These are phyloP conservation scores for Hydroisotoma schaefferi DNA, from an alignment of 2,888 invertebrate species.

Conservation along the genomic window DNA sequence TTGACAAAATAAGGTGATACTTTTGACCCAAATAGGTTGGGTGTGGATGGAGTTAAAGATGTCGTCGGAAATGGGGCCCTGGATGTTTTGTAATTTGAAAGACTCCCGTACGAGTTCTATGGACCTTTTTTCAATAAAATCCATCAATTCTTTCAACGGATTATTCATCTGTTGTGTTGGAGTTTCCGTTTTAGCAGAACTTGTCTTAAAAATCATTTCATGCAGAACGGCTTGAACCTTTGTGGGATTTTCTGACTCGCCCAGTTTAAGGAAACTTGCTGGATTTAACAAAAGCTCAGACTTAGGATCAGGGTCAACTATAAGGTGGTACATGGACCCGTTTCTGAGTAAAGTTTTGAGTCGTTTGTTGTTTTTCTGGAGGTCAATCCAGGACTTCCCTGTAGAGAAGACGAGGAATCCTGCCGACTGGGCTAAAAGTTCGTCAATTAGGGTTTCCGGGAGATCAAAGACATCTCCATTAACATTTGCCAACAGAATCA, in stretches of 20 bases:
- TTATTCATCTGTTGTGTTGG: neutral
- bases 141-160: neutral
- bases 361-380: neutral
- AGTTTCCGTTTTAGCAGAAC: neutral
- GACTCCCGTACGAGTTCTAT: neutral
- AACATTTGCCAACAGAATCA: constrained; percentile 8
- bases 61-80: neutral
- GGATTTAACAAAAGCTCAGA: too few relatives aligned
- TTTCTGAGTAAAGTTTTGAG: neutral
- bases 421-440: neutral
- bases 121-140: neutral
- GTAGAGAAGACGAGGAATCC: constrained; percentile 4
- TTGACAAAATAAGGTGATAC: neutral
- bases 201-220: neutral
- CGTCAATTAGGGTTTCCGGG: neutral
- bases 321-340: neutral
- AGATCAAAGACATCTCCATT: neutral
- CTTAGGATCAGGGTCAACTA: neutral
- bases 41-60: neutral
- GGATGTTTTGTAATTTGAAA: neutral
- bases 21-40: neutral
- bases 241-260: neutral
- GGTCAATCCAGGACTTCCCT: neutral
- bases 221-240: neutral
- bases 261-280: too few relatives aligned